These are phyloP conservation scores for Campoplex capitator DNA, from an alignment of 2,888 invertebrate genomes.

Conservation along the genomic window DNA sequence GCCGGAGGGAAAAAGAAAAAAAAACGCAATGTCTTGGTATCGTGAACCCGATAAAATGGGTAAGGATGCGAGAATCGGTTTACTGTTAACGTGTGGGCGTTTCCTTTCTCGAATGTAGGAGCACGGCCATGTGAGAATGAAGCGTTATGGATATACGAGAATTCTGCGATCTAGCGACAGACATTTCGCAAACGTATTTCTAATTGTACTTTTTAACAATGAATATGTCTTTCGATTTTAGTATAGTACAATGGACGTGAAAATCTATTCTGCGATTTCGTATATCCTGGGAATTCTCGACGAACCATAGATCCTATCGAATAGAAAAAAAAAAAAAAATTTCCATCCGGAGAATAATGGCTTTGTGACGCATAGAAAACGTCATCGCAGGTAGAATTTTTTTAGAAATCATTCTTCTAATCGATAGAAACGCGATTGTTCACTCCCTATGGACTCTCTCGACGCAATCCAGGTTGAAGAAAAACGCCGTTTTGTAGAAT, in stretches of 20 bases:
- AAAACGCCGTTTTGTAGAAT: neutral
- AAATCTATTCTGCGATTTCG: neutral
- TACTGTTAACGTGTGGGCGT: neutral
- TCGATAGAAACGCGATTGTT: slow-evolving; percentile 1
- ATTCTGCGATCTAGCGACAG: neutral
- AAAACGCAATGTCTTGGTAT: slow-evolving; percentile 68
- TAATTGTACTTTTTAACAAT: slow-evolving; percentile 29
- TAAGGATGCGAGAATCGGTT: slow-evolving; percentile 59
- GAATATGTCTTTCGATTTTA: slow-evolving; percentile 7
- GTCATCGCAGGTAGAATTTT: slow-evolving; percentile 28
- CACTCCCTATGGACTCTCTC: neutral
- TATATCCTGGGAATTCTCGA: slow-evolving; percentile 4
- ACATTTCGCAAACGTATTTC: slow-evolving; percentile 13
- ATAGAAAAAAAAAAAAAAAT: neutral
- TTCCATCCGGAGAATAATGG: slow-evolving; percentile 27
- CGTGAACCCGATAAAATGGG: slow-evolving; percentile 69
- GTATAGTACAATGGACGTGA: neutral
- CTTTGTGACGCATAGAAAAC: slow-evolving; percentile 13
- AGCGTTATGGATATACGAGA: slow-evolving; percentile 11
- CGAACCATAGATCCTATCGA: slow-evolving; percentile 7
- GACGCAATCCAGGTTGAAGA: neutral
- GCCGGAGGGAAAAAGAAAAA: slow-evolving; percentile 62
- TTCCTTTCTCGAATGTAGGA: neutral
- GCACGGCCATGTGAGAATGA: neutral
- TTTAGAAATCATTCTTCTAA: slow-evolving; percentile 4